Evolutionary conservation across 1,140 invertebrate genomes (phyloP).

Genomic region (Ips typographus): DNA sequence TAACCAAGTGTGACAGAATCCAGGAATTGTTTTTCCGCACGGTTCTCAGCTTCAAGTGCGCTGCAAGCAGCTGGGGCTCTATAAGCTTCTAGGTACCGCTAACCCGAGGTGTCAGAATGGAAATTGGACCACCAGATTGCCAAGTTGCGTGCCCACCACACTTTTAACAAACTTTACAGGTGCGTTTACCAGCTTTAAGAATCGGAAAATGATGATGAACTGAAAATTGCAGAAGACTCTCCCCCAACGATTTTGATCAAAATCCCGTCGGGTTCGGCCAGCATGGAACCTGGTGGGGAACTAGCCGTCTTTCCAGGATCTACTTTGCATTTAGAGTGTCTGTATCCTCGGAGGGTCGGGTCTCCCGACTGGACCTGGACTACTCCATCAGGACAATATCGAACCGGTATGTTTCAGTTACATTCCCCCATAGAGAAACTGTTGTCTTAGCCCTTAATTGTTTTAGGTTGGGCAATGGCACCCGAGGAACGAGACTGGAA

Average conservation of each 20-base stretch:
- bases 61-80: conserved; percentile 78
- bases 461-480: conserved; percentile 75
- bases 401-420: conserved; percentile 61
- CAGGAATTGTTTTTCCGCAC: conserved; percentile 59
- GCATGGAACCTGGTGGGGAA: conserved; percentile 74
- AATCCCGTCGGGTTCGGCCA: conserved; percentile 75
- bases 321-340: conserved; percentile 80
- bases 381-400: conserved; percentile 71
- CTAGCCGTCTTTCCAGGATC: conserved; percentile 80
- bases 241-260: conserved; percentile 82
- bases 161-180: conserved; percentile 81
- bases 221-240: conserved; percentile 66
- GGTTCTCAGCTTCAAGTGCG: conserved; percentile 70
- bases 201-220: conserved; percentile 1
- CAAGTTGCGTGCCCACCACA: conserved; percentile 78
- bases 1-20: conserved; percentile 28
- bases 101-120: conserved; percentile 75
- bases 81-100: conserved; percentile 73
- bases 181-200: conserved; percentile 45
- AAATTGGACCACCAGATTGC: conserved; percentile 70
- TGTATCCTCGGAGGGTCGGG: conserved; percentile 71
- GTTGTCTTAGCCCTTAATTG: not conserved
- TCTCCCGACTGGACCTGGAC: conserved; percentile 90
- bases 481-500: conserved; percentile 75
- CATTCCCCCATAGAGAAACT: not conserved